Conservation (phyloP, 2,888 invertebrate species). For the Cephus pulcher region DNA sequence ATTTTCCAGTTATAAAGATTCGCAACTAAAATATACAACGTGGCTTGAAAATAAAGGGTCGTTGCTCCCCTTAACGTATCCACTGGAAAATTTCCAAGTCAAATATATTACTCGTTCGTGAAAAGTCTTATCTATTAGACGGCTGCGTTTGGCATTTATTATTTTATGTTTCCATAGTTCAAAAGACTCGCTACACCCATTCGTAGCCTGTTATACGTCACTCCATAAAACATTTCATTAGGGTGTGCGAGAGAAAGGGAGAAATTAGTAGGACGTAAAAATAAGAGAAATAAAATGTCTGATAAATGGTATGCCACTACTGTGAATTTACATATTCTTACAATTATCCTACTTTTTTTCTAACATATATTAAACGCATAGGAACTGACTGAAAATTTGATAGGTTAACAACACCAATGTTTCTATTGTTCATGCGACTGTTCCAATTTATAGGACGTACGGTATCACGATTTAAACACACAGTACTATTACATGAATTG, state of each 20-base stretch:
- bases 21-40: background rate
- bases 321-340: background rate
- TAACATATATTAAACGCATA: background rate
- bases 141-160: background rate
- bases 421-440: too few species aligned
- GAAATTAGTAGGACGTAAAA: conserved; percentile 13
- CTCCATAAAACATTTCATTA: background rate
- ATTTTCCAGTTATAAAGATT: background rate
- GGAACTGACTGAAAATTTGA: background rate
- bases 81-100: conserved; percentile 5
- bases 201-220: background rate
- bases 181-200: background rate
- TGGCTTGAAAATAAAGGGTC: too few species aligned
- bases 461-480: too few species aligned
- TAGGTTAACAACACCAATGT: too few species aligned
- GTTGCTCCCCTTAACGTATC: background rate
- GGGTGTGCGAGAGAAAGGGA: background rate
- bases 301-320: conserved; percentile 6
- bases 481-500: too few species aligned
- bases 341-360: background rate
- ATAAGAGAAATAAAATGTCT: conserved; percentile 7
- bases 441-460: too few species aligned
- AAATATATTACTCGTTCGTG: conserved; percentile 7
- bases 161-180: background rate
- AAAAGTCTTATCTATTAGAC: background rate